Percentiles rank a stretch among this genome's conserved stretches.
Conservation (phyloP, 1,140 invertebrate genomes). For the Calosoma granatense region DNA sequence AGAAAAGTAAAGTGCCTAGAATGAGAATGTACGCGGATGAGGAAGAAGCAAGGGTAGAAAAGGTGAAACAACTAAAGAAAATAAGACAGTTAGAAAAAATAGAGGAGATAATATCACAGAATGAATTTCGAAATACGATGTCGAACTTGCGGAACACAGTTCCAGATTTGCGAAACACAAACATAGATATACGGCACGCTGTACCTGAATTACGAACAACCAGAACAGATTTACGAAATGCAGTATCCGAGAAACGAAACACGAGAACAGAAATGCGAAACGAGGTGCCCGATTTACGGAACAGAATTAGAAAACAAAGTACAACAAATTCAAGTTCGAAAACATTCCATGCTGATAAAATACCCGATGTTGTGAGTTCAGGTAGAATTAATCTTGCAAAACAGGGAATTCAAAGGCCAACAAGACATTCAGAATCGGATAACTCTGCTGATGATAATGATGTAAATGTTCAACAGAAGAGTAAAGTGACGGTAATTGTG, state of each 20-base stretch:
- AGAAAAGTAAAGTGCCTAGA: constrained; percentile 52
- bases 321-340: background rate
- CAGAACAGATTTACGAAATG: background rate
- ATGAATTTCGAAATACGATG: too few relatives aligned
- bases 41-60: constrained; percentile 54
- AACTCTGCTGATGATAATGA: background rate
- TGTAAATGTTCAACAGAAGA: constrained; percentile 21
- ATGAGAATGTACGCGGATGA: constrained; percentile 87
- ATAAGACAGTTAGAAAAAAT: constrained; percentile 27
- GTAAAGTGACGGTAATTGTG: constrained; percentile 31
- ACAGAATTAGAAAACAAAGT: background rate
- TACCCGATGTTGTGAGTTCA: background rate
- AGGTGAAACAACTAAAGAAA: constrained; percentile 27
- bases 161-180: background rate
- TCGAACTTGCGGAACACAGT: background rate
- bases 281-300: background rate
- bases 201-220: background rate
- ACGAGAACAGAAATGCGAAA: background rate
- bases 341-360: too few relatives aligned
- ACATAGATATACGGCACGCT: background rate
- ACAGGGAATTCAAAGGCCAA: too few relatives aligned
- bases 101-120: constrained; percentile 14
- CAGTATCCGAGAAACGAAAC: background rate
- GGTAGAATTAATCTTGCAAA: background rate
- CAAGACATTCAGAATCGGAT: background rate